These are phyloP conservation scores for Drosophila lacicola DNA, from an alignment of 2,888 invertebrate species.

Conservation along the genomic window DNA sequence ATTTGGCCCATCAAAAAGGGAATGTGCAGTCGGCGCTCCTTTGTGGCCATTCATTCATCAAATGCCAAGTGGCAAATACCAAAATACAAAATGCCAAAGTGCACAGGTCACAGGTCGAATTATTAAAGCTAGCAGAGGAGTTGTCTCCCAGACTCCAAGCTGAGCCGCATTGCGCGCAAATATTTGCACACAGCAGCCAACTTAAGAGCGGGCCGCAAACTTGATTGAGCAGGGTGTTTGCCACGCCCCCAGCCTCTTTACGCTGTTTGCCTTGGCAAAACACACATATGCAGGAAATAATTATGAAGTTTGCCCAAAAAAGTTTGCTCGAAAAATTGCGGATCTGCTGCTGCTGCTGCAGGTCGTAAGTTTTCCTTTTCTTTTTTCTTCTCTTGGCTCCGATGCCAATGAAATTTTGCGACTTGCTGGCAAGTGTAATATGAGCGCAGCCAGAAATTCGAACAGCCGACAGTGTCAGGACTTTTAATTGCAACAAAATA, in stretches of 20 bases:
- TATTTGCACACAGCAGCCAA: constrained; percentile 16
- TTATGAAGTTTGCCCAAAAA: constrained; percentile 51
- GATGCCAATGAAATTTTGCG: constrained; percentile 56
- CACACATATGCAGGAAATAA: constrained; percentile 56
- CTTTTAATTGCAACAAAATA: constrained; percentile 79
- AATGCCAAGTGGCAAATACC: constrained; percentile 26
- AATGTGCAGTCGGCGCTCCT: constrained; percentile 1
- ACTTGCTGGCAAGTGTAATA: constrained; percentile 33
- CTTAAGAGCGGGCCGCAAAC: background rate
- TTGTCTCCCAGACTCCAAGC: too few species aligned
- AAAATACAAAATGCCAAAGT: constrained; percentile 18
- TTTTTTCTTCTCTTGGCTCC: constrained; percentile 21
- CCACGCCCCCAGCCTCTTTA: background rate
- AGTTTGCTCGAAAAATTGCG: constrained; percentile 53
- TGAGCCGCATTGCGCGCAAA: constrained; percentile 20
- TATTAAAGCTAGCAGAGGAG: constrained; percentile 17
- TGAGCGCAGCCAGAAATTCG: constrained; percentile 29
- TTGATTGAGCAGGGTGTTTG: background rate
- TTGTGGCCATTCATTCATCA: constrained; percentile 39
- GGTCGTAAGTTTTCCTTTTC: constrained; percentile 32
- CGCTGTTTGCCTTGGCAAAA: constrained; percentile 7
- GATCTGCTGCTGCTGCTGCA: constrained; percentile 13
- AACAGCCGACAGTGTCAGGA: constrained; percentile 65
- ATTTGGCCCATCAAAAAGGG: constrained; percentile 29
- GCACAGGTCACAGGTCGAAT: constrained; percentile 20